phyloP scores from a whole-genome alignment of 2,113 vertebrate species.

The Rhineura floridana region DNA sequence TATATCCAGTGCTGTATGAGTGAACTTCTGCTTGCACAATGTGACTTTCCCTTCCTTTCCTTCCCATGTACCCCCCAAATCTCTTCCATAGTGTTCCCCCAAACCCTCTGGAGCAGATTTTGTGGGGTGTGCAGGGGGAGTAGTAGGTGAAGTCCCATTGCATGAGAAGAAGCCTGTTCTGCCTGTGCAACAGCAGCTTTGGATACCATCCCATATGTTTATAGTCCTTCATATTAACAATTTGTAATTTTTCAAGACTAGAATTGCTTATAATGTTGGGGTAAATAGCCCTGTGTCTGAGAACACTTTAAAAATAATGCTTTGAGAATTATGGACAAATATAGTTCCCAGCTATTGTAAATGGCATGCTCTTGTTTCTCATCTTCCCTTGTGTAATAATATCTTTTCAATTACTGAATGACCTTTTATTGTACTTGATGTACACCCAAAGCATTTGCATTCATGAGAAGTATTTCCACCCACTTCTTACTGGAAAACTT shows the following conservation, averaged over 20 bases:
- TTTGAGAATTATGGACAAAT: neutral
- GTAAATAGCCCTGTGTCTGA: neutral
- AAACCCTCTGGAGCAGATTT: too few species aligned
- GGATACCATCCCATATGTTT: too few species aligned
- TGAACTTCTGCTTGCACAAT: too few species aligned
- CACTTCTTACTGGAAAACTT: constrained; percentile 14
- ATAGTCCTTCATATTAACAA: neutral
- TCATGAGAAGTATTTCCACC: neutral
- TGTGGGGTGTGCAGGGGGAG: too few species aligned
- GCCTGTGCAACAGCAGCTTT: too few species aligned
- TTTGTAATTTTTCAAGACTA: neutral
- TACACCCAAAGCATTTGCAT: constrained; percentile 17
- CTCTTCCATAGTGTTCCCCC: too few species aligned
- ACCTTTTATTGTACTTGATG: neutral
- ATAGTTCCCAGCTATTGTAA: neutral
- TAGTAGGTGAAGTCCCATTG: too few species aligned
- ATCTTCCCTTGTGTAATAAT: neutral
- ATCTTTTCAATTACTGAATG: neutral
- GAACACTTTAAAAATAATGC: neutral
- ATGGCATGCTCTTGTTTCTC: neutral
- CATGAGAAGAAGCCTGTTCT: too few species aligned
- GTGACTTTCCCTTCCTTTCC: too few species aligned
- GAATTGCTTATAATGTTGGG: neutral
- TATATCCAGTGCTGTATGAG: too few species aligned
- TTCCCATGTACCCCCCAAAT: too few species aligned